Evolutionary conservation across 2,888 invertebrate genomes (phyloP), one percentile per base, ranked within the genome.

Genomic region (Drosophila eohydei): DNA sequence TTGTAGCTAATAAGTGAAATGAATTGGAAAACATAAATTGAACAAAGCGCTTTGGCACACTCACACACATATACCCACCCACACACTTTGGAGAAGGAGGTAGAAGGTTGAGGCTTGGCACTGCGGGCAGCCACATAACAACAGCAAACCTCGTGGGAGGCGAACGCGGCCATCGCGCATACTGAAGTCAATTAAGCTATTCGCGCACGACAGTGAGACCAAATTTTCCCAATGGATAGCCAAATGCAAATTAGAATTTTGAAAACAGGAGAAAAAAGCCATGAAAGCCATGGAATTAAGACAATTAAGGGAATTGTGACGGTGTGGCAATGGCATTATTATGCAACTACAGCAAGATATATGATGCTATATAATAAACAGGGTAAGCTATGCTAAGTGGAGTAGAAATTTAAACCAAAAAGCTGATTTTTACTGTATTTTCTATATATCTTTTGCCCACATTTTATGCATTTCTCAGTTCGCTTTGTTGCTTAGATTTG

Each of bases 111-210:
- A 30, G 68, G 64, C 44, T 43, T 56, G 57, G 54, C 54, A 52
- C 28, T 48, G 36, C 28, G 26, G 26, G 60, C 28, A 60, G 28
- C 46, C 63, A 36, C 63, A 51, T 3, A 40, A 41, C 48, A 41
- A 57, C 43, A 36, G 14, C 38, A 32, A 30, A 36, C 2, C 74
- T n/a, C 56, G 55, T n/a, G 61, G 40, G 61, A 41, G 54, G 16
- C 26, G 16, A 30, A 26, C 41, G 36, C 34, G 32, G 26, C 48
- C 46, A 40, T 9, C 34, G 52, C 41, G 63, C 64, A 64, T 16
- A 38, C 28, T 43, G 59, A 28, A 70, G 61, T 71, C 64, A 74
- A 74, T 74, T 70, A 69, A 57, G 48, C 50, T 16, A 46, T 60
- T 43, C 57, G 51, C 34, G 40, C 44, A 40, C 54, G 16, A 62